Evolutionary conservation across 1,140 invertebrate genomes (phyloP), one percentile per base, ranked within the genome.

Genomic region (Brachionus sp.): DNA sequence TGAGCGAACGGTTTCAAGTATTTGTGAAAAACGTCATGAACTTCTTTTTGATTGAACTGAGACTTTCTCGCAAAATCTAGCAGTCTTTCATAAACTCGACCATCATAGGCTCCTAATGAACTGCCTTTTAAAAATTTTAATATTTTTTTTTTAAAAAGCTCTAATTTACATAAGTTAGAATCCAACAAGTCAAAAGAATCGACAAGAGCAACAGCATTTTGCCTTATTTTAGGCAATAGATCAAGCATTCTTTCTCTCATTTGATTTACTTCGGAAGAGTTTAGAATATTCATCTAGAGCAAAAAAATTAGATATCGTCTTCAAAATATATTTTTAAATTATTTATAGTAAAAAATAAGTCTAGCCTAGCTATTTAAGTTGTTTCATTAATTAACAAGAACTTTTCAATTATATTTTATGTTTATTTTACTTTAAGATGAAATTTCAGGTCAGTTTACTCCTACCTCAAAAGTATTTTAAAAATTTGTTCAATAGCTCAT

Each of bases 1-100:
- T 77, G 73, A 29, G 37, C 37, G 25, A 46, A 77, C 3, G 73
- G 73, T 29, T 46, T 77, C 12, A 46, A 35, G 9, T 77, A 77
- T 77, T 77, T 77, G 19, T 77, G 73, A 53, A 39, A 77, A 9
- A 53, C 39, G n/a, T 77, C 73, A 77, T 77, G 73, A 77, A 90
- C 90, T 77, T 90, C 86, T 33, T 93, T 91, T 78, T 93, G 89
- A 89, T 98, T 98, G 1, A 97, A 89, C 0, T 95, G 94, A 87
- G 94, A 95, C 86, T 93, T 93, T 86, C 93, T 91, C 0, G 95
- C 94, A 86, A 93, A 95, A 64, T 93, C 92, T 86, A 93, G 95
- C 9, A 98, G 90, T 83, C 94, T 92, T 86, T 95, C 92, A 87
- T 97, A 98, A 1, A 96, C 95, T 84, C 94, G 92, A 1, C 96